Percentiles rank a stretch among this genome's conserved stretches.
Conservation (phyloP, 2,113 vertebrate genomes). For the Uria lomvia region DNA sequence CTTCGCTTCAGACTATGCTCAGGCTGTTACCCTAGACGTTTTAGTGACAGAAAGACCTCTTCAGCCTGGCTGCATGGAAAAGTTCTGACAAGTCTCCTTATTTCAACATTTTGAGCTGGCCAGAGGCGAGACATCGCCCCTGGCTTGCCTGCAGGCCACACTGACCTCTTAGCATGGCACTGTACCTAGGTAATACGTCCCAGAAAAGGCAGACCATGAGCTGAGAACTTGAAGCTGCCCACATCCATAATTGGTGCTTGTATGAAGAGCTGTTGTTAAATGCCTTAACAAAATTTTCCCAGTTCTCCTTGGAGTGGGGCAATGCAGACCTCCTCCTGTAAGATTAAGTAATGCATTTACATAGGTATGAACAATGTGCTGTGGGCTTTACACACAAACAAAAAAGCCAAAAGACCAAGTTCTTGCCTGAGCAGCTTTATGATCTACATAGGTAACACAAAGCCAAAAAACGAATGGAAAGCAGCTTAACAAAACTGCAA, state of each 20-base stretch:
- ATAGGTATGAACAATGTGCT: background rate
- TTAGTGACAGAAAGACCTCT: background rate
- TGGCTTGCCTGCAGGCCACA: background rate
- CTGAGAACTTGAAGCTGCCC: background rate
- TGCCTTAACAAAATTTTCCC: background rate
- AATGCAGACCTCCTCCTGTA: background rate
- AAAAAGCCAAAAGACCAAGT: background rate
- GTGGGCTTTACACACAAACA: background rate
- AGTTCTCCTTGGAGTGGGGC: background rate
- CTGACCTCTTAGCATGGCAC: background rate
- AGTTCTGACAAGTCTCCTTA: background rate
- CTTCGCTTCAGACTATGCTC: accelerated
- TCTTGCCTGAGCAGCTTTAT: background rate
- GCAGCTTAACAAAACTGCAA: background rate
- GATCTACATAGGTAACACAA: background rate
- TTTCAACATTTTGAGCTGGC: background rate
- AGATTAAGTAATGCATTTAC: background rate
- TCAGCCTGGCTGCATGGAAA: background rate
- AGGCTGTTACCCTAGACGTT: background rate
- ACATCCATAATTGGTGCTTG: background rate
- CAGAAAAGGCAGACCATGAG: background rate
- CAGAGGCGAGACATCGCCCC: background rate
- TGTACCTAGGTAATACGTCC: accelerated
- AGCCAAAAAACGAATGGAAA: background rate
- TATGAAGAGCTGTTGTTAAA: background rate